Conservation (phyloP, 2,797 vertebrate genomes). For the Chelmon rostratus region DNA sequence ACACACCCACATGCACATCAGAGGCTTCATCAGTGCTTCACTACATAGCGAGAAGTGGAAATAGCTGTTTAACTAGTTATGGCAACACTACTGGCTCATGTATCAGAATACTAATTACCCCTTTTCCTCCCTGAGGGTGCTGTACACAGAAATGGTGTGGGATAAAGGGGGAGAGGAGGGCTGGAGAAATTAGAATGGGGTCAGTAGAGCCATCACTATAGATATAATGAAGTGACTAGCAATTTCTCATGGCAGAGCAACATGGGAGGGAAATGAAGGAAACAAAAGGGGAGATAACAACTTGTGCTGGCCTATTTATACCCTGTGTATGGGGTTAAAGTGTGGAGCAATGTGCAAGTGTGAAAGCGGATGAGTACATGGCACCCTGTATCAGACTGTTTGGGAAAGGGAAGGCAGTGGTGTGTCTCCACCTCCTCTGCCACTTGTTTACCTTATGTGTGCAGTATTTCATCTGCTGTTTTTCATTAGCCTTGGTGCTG, state of each 20-base stretch:
- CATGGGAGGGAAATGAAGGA: constrained; percentile 43
- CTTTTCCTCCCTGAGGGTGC: constrained; percentile 56
- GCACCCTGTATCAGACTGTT: constrained; percentile 24
- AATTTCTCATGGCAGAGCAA: constrained; percentile 41
- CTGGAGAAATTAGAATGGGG: constrained; percentile 65
- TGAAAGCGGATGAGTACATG: constrained; percentile 35
- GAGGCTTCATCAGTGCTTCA: constrained; percentile 46
- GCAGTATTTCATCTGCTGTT: constrained; percentile 46
- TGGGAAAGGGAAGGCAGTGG: constrained; percentile 10
- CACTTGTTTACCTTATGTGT: constrained; percentile 45
- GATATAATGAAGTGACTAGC: constrained; percentile 67
- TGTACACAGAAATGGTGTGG: constrained; percentile 54
- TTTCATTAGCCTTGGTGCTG: background rate
- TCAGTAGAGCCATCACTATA: constrained; percentile 59
- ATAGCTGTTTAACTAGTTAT: constrained; percentile 76
- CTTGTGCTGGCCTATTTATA: constrained; percentile 49
- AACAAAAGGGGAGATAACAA: constrained; percentile 25
- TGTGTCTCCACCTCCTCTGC: constrained; percentile 21
- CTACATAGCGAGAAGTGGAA: constrained; percentile 60
- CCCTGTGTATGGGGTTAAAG: constrained; percentile 28
- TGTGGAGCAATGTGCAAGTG: constrained; percentile 54
- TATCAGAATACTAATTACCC: constrained; percentile 80
- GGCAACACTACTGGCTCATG: constrained; percentile 71
- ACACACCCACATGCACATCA: constrained; percentile 37
- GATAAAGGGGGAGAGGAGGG: constrained; percentile 35